Base-by-base conservation (phyloP, 2,888 invertebrate species). In the Drosophila testacea region DNA sequence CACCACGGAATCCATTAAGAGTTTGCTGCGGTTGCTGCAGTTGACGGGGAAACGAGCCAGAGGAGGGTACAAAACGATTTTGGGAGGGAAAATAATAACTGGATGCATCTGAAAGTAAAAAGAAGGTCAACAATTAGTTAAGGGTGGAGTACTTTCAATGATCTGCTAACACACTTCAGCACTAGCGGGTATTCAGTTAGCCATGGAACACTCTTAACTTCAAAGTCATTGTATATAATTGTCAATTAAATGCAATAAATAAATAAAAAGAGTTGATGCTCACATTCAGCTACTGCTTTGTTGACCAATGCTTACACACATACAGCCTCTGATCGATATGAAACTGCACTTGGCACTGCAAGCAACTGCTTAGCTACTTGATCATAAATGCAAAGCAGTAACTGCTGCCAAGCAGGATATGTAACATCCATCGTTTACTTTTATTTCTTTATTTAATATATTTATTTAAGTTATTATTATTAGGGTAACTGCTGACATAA, bases 61-160 rank as follows among this genome's bases (percentile, higher is more conserved):
- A 73, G 30, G 92, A 92, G 89, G 93, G 92, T 85, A 92, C 91
- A 83, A 92, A 93, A 34, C 92, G 92, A 70, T 89, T 90, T 85
- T 92, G 92, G 59, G 84, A 80, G 44, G 91, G 87, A 60, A 91
- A 92, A 69, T 91, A 93, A 75, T 90, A 93, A 77, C 83, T 83
- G 68, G 89, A 90, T 59, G 88, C 69, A 87, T 92, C 92, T 92
- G 83, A 42, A 92, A 90, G 73, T 50, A 70, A 61, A 52, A 71
- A 77, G 73, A 34, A 69, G 28, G 61, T 57, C 71, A 60, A 56
- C 59, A 76, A 69, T 73, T 67, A 77, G 73, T 73, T 66, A 86
- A 81, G 44, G 46, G 46, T 57, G n/a, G 16, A 47, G 28, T 44
- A 5, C 13, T 51, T 56, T n/a, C 38, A 50, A 57, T 51, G 55